Conservation (phyloP, 2,888 invertebrate genomes). For the Apodemia hepburni region DNA sequence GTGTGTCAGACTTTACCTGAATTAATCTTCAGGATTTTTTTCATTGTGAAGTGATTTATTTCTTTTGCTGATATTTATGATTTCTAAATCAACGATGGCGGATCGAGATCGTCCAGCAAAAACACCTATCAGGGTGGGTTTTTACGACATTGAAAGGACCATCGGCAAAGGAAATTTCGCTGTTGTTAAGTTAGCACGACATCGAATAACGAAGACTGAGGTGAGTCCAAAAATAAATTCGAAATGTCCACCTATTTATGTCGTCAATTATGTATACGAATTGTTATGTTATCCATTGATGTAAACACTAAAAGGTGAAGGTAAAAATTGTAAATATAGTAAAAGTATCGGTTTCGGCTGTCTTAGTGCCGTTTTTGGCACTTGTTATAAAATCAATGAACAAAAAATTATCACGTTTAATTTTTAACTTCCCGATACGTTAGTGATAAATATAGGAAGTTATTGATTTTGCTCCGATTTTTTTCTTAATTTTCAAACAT, state of each 20-base stretch:
- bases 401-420: too few relatives aligned
- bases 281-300: too few relatives aligned
- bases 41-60: constrained; percentile 41
- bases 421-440: too few relatives aligned
- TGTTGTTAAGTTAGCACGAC: constrained; percentile 97
- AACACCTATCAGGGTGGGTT: constrained; percentile 93
- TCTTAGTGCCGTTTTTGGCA: too few relatives aligned
- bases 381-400: too few relatives aligned
- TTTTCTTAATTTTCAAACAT: too few relatives aligned
- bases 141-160: constrained; percentile 98
- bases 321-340: too few relatives aligned
- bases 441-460: too few relatives aligned
- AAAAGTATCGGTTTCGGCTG: too few relatives aligned
- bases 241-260: not conserved
- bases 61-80: constrained; percentile 49
- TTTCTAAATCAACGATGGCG: constrained; percentile 72
- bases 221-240: constrained; percentile 74
- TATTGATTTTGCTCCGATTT: too few relatives aligned
- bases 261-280: not conserved
- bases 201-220: constrained; percentile 99
- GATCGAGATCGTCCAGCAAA: constrained; percentile 80
- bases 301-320: too few relatives aligned
- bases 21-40: constrained; percentile 12
- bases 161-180: constrained; percentile 99
- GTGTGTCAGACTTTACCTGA: constrained; percentile 3